Evolutionary conservation across 2,888 invertebrate species (phyloP).

Genomic region (Agrochola litura): DNA sequence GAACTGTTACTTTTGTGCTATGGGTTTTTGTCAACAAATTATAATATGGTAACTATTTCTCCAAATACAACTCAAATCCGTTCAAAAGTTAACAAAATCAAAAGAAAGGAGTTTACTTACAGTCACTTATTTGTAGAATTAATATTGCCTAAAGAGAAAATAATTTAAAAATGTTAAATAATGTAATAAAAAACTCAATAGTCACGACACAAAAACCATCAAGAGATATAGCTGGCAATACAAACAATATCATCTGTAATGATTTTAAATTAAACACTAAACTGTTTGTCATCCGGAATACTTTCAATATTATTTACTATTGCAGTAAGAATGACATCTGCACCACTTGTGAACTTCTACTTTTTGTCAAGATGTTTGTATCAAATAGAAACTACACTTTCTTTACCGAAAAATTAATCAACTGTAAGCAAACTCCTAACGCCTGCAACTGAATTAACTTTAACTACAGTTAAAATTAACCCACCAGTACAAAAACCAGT

Average conservation of each 20-base stretch:
- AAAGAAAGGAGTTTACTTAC: slow-evolving; percentile 49
- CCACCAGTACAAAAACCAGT: slow-evolving; percentile 44
- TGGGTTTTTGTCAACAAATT: slow-evolving; percentile 69
- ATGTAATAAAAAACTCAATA: slow-evolving; percentile 37
- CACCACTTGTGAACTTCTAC: slow-evolving; percentile 13
- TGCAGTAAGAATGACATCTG: slow-evolving; percentile 11
- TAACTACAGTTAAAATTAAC: slow-evolving; percentile 49
- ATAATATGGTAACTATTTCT: slow-evolving; percentile 77
- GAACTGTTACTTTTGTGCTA: slow-evolving; percentile 82
- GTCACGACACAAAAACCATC: slow-evolving; percentile 58
- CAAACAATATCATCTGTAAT: slow-evolving; percentile 67
- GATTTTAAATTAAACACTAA: slow-evolving; percentile 61
- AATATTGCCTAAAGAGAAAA: slow-evolving; percentile 23
- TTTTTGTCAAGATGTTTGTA: slow-evolving; percentile 17
- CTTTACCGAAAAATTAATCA: slow-evolving; percentile 16
- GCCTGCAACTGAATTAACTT: slow-evolving; percentile 37
- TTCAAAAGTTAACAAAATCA: slow-evolving; percentile 45
- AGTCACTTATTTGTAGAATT: slow-evolving; percentile 7
- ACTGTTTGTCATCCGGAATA: slow-evolving; percentile 37
- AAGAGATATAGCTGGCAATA: slow-evolving; percentile 65
- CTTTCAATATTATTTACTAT: slow-evolving; percentile 15
- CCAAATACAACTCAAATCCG: slow-evolving; percentile 57
- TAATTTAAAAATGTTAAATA: neutral
- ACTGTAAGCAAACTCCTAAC: slow-evolving; percentile 48
- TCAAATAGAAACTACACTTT: slow-evolving; percentile 40